Evolutionary conservation across 2,113 vertebrate genomes (phyloP).

Genomic region (Hemichromis elongatus): DNA sequence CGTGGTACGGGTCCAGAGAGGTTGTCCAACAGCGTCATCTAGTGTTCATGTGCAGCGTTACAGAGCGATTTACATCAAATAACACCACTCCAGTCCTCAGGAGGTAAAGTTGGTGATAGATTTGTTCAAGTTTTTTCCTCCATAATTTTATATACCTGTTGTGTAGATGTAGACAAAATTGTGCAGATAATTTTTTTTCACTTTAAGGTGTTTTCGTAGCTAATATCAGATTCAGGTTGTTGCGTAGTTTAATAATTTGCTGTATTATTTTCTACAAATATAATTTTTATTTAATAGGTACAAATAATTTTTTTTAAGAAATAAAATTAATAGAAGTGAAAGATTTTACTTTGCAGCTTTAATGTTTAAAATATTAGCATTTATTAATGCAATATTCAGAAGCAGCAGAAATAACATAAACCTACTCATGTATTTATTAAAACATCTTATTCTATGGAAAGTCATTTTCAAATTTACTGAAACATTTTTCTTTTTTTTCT

Average conservation of each 20-base stretch:
- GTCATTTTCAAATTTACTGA: background rate
- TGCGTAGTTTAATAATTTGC: background rate
- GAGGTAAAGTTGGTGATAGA: background rate
- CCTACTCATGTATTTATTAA: background rate
- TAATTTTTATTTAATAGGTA: background rate
- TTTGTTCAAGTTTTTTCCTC: accelerated
- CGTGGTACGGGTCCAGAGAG: background rate
- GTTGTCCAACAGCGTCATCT: constrained; percentile 8
- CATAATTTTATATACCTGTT: background rate
- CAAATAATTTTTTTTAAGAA: background rate
- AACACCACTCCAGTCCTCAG: background rate
- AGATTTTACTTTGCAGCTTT: background rate
- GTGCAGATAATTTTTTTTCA: too few relatives aligned
- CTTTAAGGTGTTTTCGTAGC: background rate
- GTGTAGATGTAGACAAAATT: background rate
- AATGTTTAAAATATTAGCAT: background rate
- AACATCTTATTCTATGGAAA: background rate
- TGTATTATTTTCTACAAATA: background rate
- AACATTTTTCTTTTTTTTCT: background rate
- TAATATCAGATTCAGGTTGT: background rate
- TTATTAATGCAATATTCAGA: background rate
- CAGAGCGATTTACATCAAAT: background rate
- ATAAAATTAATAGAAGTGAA: accelerated
- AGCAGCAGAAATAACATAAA: background rate
- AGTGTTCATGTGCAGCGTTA: background rate